Conservation (phyloP, 2,888 invertebrate genomes). For the Schizaphis graminum region DNA sequence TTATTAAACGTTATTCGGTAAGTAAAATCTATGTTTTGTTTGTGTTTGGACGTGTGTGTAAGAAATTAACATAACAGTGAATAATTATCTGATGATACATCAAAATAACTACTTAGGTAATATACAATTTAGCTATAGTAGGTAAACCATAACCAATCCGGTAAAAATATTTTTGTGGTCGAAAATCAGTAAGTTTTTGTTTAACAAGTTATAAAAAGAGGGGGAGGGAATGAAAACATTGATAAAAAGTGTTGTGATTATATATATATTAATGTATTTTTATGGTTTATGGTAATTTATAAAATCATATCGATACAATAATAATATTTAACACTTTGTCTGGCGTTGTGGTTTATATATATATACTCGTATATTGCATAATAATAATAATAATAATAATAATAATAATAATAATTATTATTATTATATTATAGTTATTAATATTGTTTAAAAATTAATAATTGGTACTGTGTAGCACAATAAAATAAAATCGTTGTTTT, state of each 20-base stretch:
- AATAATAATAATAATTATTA: slow-evolving; percentile 14
- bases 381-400: slow-evolving; percentile 20
- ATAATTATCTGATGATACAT: neutral
- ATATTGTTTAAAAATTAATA: slow-evolving; percentile 56
- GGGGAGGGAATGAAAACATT: neutral
- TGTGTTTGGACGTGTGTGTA: neutral
- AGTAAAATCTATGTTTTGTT: slow-evolving; percentile 9
- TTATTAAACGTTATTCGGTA: neutral
- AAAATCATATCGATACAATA: slow-evolving; percentile 34
- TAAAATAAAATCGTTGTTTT: slow-evolving; percentile 54
- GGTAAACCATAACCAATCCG: slow-evolving; percentile 37
- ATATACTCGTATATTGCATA: neutral
- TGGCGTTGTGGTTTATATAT: neutral
- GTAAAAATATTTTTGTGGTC: neutral
- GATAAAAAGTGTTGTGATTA: neutral
- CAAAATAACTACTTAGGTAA: slow-evolving; percentile 5
- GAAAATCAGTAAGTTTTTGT: slow-evolving; percentile 1
- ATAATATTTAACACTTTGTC: neutral
- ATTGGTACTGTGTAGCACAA: slow-evolving; percentile 61
- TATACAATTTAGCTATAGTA: slow-evolving; percentile 34
- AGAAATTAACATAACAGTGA: slow-evolving; percentile 29
- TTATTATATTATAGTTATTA: slow-evolving; percentile 28
- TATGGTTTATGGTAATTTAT: slow-evolving; percentile 25
- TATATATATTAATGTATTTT: neutral
- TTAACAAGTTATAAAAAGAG: neutral